These are phyloP conservation scores for Aporophyla nigra DNA, from an alignment of 2,888 invertebrate species.

Conservation along the genomic window DNA sequence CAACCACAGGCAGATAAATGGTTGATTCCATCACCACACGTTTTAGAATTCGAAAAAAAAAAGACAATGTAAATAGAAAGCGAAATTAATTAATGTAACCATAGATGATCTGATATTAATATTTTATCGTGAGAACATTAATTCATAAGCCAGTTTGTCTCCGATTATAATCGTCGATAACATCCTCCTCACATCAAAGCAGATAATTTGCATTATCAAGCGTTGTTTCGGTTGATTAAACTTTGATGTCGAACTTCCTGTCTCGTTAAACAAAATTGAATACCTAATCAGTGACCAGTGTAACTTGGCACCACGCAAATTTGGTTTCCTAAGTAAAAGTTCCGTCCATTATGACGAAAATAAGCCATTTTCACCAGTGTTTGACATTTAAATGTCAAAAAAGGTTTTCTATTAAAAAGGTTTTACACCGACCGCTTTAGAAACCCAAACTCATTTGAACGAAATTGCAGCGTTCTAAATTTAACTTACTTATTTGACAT, in stretches of 20 bases:
- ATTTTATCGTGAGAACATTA: constrained; percentile 59
- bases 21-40: background rate
- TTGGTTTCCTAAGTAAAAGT: no score
- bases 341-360: no score
- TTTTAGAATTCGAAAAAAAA: constrained; percentile 12
- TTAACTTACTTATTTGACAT: constrained; percentile 23
- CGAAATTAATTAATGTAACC: constrained; percentile 23
- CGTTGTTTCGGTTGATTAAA: constrained; percentile 59
- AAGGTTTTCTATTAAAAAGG: no score
- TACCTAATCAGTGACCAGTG: constrained; percentile 9
- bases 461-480: constrained; percentile 2
- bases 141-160: constrained; percentile 51
- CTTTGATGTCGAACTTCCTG: constrained; percentile 62
- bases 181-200: constrained; percentile 60
- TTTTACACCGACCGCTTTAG: no score
- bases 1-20: background rate
- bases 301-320: background rate
- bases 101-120: constrained; percentile 33
- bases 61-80: constrained; percentile 40
- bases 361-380: no score
- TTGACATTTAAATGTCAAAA: no score
- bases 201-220: constrained; percentile 62
- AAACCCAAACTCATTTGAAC: background rate
- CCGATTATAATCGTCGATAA: constrained; percentile 52
- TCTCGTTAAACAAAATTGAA: constrained; percentile 57